Percentiles rank a stretch among this genome's conserved stretches.
These are phyloP conservation scores for Pagrus major DNA, from an alignment of 2,113 vertebrate genomes.

Conservation along the genomic window DNA sequence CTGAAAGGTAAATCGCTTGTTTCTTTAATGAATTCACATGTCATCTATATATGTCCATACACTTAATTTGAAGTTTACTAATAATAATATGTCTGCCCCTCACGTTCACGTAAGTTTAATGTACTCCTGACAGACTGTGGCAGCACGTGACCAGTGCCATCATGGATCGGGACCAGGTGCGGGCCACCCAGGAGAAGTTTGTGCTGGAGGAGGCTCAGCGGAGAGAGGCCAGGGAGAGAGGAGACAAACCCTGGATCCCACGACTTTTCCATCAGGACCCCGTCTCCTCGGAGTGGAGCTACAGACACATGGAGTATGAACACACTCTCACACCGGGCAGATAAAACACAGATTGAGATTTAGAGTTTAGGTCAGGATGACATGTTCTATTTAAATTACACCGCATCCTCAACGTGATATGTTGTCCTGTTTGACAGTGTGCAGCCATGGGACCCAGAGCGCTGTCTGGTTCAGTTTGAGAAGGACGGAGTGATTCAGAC, in stretches of 20 bases:
- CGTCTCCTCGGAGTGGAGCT: conserved; percentile 88
- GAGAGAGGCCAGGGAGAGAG: conserved; percentile 84
- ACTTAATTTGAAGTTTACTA: neutral
- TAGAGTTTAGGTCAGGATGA: neutral
- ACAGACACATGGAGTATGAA: conserved; percentile 90
- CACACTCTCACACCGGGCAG: neutral
- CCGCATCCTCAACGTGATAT: neutral
- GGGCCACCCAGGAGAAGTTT: conserved; percentile 93
- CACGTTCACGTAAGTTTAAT: neutral
- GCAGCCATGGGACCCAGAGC: conserved; percentile 90
- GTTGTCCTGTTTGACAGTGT: conserved; percentile 74
- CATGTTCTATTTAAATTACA: neutral
- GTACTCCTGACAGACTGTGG: conserved; percentile 88
- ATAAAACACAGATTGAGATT: neutral
- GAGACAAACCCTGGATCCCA: conserved; percentile 87
- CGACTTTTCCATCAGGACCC: conserved; percentile 88
- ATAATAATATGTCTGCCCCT: neutral
- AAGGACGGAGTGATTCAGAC: conserved; percentile 93
- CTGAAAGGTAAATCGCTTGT: conserved; percentile 87
- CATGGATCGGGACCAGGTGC: conserved; percentile 89
- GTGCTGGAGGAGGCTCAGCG: conserved; percentile 94
- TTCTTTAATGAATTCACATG: neutral
- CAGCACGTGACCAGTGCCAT: conserved; percentile 94
- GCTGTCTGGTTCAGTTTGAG: conserved; percentile 91
- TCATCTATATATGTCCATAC: neutral